Conservation (phyloP, 2,113 vertebrate genomes). For the Lates calcarifer region DNA sequence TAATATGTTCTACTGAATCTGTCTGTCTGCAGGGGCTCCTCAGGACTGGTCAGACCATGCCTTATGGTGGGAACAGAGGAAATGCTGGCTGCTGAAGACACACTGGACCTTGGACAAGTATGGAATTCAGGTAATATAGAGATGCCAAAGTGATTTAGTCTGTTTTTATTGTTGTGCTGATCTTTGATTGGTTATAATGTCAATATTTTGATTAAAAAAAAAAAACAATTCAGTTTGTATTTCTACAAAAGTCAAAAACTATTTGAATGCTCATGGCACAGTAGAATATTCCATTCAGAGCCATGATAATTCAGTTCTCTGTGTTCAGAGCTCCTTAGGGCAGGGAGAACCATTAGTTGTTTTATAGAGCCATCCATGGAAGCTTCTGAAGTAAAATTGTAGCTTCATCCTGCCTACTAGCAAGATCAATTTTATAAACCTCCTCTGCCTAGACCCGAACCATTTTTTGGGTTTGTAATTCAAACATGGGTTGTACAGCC, state of each 20-base stretch:
- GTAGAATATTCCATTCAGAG: neutral
- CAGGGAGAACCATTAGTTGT: neutral
- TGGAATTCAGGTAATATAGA: constrained; percentile 84
- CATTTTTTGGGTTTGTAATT: neutral
- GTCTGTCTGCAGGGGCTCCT: constrained; percentile 82
- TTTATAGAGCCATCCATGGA: constrained; percentile 1
- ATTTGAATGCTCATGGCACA: neutral
- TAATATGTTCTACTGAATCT: constrained; percentile 19
- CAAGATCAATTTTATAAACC: constrained; percentile 13
- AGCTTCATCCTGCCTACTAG: neutral
- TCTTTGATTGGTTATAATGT: no score
- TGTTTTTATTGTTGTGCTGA: no score
- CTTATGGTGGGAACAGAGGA: constrained; percentile 97
- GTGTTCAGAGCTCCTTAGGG: neutral
- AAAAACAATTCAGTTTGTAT: neutral
- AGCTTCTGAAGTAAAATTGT: constrained; percentile 11
- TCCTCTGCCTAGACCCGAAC: neutral
- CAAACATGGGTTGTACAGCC: neutral
- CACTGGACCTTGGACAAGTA: constrained; percentile 98
- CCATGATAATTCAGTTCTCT: neutral
- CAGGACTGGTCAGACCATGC: constrained; percentile 98
- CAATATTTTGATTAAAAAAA: neutral
- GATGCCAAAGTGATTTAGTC: neutral
- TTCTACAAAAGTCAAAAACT: neutral
- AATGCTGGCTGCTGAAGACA: constrained; percentile 95